Evolutionary conservation across 2,888 invertebrate species (phyloP), one percentile per base, ranked within the genome.

Genomic region (Sycophila texana): DNA sequence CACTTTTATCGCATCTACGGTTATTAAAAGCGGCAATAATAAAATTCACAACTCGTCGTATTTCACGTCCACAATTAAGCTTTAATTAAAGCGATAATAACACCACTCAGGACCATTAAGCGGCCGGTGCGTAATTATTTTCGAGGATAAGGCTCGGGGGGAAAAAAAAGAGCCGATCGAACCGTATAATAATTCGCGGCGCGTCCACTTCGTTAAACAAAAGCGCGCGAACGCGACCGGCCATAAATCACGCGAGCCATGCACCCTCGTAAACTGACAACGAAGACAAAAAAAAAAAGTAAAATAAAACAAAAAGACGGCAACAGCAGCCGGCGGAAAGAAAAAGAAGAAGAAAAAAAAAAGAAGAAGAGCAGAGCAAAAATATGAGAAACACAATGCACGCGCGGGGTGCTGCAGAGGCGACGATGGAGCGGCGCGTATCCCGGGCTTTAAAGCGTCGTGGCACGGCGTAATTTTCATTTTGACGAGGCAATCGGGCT

Each of bases 401-500:
- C 26, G 26, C 26, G 1, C 3, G 26, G 26, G 26, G 26, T n/a
- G n/a, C n/a, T n/a, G n/a, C 26, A 26, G 26, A 26, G 26, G 26
- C 20, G 16, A 12, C 51, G 14, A 49, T 22, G 16, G 53, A 53
- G 16, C 12, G 67, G 26, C 26, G 26, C 26, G 3, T 26, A 26
- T 26, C 26, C 55, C 4, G 20, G 5, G 22, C 51, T 30, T 18
- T 18, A 57, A 65, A 63, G 30, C 65, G 18, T 47, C 20, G 39
- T 18, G n/a, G n/a, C 57, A 65, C 80, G 65, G 67, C 68, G 81
- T 79, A 79, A 81, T 76, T 79, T 81, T 79, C 78, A 75, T 68
- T 73, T 76, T 76, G 78, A 81, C 81, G 78, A 81, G 78, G 76
- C 63, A 68, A 80, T 80, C 73, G 80, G n/a, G 57, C 30, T 81